Conservation (phyloP, 1,140 invertebrate genomes). For the Drosophila orosa region DNA sequence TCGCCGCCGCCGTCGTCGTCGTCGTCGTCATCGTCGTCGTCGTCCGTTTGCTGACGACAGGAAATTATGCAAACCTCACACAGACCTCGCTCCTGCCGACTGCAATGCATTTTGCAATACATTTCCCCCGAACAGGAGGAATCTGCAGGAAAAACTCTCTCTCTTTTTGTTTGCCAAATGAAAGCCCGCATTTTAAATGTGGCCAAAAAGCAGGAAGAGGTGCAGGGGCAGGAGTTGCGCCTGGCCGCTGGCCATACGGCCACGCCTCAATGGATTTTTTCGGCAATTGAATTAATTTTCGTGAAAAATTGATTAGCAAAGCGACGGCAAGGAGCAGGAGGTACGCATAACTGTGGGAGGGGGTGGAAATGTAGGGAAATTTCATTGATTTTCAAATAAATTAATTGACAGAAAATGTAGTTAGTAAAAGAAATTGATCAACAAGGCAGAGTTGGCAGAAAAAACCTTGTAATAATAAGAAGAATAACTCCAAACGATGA, state of each 20-base stretch:
- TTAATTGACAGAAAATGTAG: not conserved
- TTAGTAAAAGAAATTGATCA: no score
- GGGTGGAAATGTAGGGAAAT: not conserved
- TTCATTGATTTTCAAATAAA: constrained; percentile 3
- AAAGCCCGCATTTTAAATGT: constrained; percentile 79
- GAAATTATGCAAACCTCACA: constrained; percentile 84
- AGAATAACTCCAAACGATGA: no score
- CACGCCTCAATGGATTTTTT: constrained; percentile 83
- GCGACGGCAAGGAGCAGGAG: not conserved
- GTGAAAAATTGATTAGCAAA: constrained; percentile 81
- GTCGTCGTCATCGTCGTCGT: no score
- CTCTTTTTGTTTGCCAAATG: constrained; percentile 61
- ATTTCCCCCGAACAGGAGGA: constrained; percentile 30
- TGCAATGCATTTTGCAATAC: constrained; percentile 65
- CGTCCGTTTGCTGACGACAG: constrained; percentile 73
- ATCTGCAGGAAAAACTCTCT: constrained; percentile 41
- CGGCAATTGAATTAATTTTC: constrained; percentile 84
- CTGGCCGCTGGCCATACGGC: constrained; percentile 57
- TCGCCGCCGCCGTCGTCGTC: no score
- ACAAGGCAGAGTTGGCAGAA: not conserved
- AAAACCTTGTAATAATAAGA: not conserved
- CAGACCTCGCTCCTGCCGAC: constrained; percentile 11
- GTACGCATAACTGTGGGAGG: not conserved
- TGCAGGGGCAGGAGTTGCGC: not conserved
- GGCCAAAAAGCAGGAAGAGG: constrained; percentile 42